Evolutionary conservation across 37 sponge, comb jelly and placozoan species (phyloP), one percentile per base, ranked within the genome.

Genomic region (Spongilla lacustris): DNA sequence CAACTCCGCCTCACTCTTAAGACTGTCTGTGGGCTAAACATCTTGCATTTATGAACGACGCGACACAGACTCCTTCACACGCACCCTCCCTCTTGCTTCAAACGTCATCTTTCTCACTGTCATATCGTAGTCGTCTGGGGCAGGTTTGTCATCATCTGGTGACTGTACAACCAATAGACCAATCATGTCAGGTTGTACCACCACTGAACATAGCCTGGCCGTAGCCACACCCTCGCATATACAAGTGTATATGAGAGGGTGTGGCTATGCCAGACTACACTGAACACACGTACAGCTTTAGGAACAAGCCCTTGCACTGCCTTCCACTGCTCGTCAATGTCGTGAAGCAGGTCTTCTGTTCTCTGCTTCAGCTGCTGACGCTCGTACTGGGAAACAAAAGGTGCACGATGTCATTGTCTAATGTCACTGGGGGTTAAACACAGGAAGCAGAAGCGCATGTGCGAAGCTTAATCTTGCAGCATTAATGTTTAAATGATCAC

Each of bases 1-100:
- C 37, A 91, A 34, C 68, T 96, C 97, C 36, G 91, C 94, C 68
- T 93, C 88, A 76, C 84, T 89, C 50, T 96, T 93, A 78, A 96
- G 36, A 14, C 97, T 71, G 50, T 90, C 89, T 19, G 87, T 89
- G 32, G 97, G 84, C 85, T 91, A 28, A 29, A 37, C 58, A 58
- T 17, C 41, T 1, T 58, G 19, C 58, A 85, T 83, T 23, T 34
- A 34, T 71, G 48, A 36, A 82, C 35, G 10, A 66, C 17, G 3
- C 35, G 32, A 11, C 46, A 36, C 58, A 58, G 14, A 58, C 58
- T 13, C 58, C 1, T 17, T 17, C 58, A 10, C 58, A 74, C 38
- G 14, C 80, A 86, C 80, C 80, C 49, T 71, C 12, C 89, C 94
- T 66, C 89, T 89, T 35, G 88, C 78, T 48, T 93, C 92, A 73